Percentiles rank a stretch among this genome's conserved stretches.
Conservation (phyloP, 2,113 vertebrate genomes). For the Candoia aspera region DNA sequence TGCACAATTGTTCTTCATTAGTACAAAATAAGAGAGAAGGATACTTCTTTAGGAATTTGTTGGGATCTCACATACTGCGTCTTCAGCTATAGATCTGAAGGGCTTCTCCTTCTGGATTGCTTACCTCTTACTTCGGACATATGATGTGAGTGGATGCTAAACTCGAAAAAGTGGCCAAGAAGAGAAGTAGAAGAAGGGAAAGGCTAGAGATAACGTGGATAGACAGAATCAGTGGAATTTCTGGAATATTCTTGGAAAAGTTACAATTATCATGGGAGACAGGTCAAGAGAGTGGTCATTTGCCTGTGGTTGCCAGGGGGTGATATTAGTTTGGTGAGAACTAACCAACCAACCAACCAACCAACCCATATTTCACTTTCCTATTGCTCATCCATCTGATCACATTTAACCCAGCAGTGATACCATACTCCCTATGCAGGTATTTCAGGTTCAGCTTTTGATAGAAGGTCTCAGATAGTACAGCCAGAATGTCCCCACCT, state of each 20-base stretch:
- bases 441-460: background rate
- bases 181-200: background rate
- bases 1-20: constrained; percentile 9
- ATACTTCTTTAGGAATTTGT: background rate
- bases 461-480: background rate
- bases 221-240: background rate
- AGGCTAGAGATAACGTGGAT: background rate
- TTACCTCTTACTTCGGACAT: background rate
- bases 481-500: background rate
- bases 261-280: background rate
- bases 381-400: background rate
- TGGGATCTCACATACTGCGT: background rate
- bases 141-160: background rate
- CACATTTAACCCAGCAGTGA: background rate
- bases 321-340: background rate
- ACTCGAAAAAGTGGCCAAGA: background rate
- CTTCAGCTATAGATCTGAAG: background rate
- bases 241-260: background rate
- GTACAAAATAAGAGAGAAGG: background rate
- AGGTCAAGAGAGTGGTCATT: background rate
- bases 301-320: too few relatives aligned
- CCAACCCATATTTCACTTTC: background rate
- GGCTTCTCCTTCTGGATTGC: background rate
- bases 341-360: background rate
- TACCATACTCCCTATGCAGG: background rate